These are phyloP conservation scores for Micrastur ruficollis DNA, from an alignment of 2,797 vertebrate species.

Conservation along the genomic window DNA sequence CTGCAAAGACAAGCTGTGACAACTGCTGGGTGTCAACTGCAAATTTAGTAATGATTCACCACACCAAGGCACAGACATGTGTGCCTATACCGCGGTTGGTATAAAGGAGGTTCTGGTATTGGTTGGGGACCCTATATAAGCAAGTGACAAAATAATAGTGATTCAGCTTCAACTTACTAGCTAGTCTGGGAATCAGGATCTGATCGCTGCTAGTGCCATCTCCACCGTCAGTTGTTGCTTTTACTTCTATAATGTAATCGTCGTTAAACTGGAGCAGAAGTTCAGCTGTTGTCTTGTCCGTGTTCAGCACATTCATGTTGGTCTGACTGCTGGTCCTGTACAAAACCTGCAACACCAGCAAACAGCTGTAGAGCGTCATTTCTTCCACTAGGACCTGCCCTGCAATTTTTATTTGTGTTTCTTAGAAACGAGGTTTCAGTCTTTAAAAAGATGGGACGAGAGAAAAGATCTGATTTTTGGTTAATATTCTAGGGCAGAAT, in stretches of 20 bases:
- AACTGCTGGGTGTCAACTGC: neutral
- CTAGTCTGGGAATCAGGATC: conserved; percentile 89
- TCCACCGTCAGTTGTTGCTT: conserved; percentile 85
- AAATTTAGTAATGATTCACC: neutral
- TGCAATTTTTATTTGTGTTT: neutral
- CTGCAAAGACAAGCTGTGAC: neutral
- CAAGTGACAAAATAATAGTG: neutral
- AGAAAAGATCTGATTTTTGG: neutral
- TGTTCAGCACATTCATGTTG: conserved; percentile 75
- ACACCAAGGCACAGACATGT: neutral
- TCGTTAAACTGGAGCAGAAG: conserved; percentile 82
- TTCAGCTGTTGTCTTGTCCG: conserved; percentile 82
- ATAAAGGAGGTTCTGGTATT: neutral
- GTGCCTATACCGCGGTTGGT: fast-evolving
- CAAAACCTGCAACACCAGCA: conserved; percentile 77
- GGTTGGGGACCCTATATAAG: neutral
- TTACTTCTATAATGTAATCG: conserved; percentile 90
- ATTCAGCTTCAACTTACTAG: conserved; percentile 77
- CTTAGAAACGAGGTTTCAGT: neutral
- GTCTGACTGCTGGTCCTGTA: conserved; percentile 84
- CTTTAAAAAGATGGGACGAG: fast-evolving
- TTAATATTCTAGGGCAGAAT: neutral
- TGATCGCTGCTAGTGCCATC: conserved; percentile 88
- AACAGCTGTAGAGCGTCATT: neutral
- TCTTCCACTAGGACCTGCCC: neutral